phyloP scores from a whole-genome alignment of 2,113 vertebrate species.

The Scalopus aquaticus region DNA sequence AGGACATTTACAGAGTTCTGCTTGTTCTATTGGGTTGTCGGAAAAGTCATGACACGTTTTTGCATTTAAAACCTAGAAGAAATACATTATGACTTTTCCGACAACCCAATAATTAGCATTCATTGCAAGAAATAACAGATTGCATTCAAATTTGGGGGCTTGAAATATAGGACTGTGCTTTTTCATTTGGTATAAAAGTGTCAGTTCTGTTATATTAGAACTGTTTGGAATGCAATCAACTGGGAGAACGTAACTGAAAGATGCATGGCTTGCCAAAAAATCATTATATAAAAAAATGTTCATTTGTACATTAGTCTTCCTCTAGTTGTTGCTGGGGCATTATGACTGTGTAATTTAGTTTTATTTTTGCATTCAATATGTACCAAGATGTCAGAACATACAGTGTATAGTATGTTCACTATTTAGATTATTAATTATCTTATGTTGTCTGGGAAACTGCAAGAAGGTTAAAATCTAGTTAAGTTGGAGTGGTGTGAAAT shows the following conservation, averaged over 20 bases:
- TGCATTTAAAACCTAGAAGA: too few relatives aligned
- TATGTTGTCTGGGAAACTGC: not conserved
- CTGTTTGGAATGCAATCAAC: slow-evolving; percentile 92
- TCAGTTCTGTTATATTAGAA: slow-evolving; percentile 92
- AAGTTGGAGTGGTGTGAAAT: not conserved
- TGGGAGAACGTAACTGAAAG: slow-evolving; percentile 92
- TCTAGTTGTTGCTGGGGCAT: not conserved
- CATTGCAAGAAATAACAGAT: slow-evolving; percentile 88
- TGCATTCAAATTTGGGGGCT: slow-evolving; percentile 91
- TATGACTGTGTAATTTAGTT: too few relatives aligned
- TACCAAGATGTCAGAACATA: not conserved
- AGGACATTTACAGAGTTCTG: slow-evolving; percentile 85
- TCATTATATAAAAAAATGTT: slow-evolving; percentile 14
- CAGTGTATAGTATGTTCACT: not conserved
- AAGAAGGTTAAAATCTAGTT: not conserved
- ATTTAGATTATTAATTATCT: not conserved
- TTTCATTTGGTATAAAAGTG: slow-evolving; percentile 94
- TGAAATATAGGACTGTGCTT: slow-evolving; percentile 92
- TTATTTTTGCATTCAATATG: not conserved
- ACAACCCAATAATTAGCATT: slow-evolving; percentile 69
- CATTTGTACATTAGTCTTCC: not conserved
- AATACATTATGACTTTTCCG: too few relatives aligned
- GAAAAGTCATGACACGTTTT: too few relatives aligned
- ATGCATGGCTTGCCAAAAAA: slow-evolving; percentile 86
- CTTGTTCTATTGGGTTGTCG: slow-evolving; percentile 85